Conservation (phyloP, 2,113 vertebrate genomes). For the Entelurus aequoreus region DNA sequence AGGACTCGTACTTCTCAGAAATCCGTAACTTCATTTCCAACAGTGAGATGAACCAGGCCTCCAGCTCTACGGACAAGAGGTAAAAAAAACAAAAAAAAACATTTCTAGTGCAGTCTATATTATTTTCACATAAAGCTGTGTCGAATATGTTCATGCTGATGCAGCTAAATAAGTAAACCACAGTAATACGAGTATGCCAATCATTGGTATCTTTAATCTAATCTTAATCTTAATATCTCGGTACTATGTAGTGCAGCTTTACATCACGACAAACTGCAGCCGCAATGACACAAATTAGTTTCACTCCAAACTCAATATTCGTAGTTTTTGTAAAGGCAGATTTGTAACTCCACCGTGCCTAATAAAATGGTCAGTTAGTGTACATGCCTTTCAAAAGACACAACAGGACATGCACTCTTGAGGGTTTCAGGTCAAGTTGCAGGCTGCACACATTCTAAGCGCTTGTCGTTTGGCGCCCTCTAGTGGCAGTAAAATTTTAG, state of each 20-base stretch:
- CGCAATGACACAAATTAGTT: neutral
- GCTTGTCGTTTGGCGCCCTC: constrained; percentile 38
- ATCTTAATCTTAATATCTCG: no score
- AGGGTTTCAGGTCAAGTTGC: neutral
- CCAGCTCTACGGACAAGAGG: constrained; percentile 88
- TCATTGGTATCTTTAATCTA: no score
- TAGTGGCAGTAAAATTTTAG: constrained; percentile 21
- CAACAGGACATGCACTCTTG: neutral
- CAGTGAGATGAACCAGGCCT: constrained; percentile 88
- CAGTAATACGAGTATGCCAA: neutral
- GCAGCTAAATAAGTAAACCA: no score
- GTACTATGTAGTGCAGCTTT: neutral
- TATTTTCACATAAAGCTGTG: no score
- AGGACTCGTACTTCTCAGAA: constrained; percentile 98
- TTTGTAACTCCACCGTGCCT: neutral
- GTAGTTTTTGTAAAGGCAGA: neutral
- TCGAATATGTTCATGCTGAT: no score
- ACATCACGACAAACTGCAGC: neutral
- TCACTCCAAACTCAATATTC: neutral
- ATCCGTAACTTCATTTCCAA: constrained; percentile 99
- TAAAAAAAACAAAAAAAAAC: constrained; percentile 45
- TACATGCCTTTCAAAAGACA: no score
- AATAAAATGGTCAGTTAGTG: neutral
- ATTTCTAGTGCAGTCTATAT: no score
- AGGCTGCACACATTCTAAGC: neutral